phyloP scores from a whole-genome alignment of 2,113 vertebrate genomes.

The Cisticola juncidis region DNA sequence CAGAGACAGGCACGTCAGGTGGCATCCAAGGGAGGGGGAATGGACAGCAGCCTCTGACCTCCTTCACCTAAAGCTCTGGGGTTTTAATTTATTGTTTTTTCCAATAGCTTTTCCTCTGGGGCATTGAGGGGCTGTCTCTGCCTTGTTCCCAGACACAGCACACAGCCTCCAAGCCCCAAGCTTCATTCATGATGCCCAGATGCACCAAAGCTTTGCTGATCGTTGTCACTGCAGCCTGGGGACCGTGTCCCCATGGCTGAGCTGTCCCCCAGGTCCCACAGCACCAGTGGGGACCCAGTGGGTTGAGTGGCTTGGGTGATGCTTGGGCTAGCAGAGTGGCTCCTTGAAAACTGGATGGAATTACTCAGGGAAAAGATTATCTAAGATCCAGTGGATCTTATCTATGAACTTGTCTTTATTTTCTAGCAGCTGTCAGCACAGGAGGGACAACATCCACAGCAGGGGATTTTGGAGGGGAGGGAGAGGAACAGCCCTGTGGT shows the following conservation, averaged over 20 bases:
- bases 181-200: background rate
- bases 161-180: background rate
- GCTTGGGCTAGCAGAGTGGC: background rate
- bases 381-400: background rate
- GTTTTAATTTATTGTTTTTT: background rate
- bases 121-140: background rate
- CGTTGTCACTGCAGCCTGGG: background rate
- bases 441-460: background rate
- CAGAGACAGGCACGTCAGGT: background rate
- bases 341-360: background rate
- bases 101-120: background rate
- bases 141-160: background rate
- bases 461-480: background rate
- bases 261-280: fast-evolving
- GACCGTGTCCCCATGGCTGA: background rate
- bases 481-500: background rate
- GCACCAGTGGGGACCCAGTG: fast-evolving
- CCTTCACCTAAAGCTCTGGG: background rate
- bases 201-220: background rate
- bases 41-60: background rate
- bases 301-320: background rate
- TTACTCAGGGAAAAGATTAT: background rate
- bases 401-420: background rate
- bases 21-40: background rate
- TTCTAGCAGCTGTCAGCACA: background rate